A percentile compares a stretch with the other conserved stretches of the same genome.
These are phyloP conservation scores for Autographa gamma DNA, from an alignment of 2,888 invertebrate genomes.

Conservation along the genomic window DNA sequence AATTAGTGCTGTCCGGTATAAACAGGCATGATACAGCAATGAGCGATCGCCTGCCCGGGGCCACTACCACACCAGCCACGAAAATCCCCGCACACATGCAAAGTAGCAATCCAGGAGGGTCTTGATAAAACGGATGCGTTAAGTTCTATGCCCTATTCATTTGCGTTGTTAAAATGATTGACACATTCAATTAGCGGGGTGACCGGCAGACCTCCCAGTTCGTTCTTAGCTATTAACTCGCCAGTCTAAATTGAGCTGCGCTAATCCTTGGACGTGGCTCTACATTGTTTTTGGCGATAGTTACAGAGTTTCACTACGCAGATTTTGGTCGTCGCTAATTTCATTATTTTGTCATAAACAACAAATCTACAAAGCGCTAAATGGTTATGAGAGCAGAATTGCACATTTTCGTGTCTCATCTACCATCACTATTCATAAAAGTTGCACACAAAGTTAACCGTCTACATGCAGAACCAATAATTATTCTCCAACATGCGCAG, in stretches of 20 bases:
- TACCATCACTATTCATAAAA: too few relatives aligned
- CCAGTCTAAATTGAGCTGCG: conserved; percentile 68
- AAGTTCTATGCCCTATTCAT: conserved; percentile 85
- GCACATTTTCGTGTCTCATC: too few relatives aligned
- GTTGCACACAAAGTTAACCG: too few relatives aligned
- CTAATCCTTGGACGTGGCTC: conserved; percentile 24
- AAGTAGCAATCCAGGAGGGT: conserved; percentile 59
- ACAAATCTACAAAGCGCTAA: too few relatives aligned
- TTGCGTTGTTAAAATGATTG: conserved; percentile 94
- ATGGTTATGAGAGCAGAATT: too few relatives aligned
- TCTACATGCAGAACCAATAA: too few relatives aligned
- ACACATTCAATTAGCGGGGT: conserved; percentile 93
- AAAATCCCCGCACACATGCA: conserved; percentile 45
- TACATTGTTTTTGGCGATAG: conserved; percentile 9
- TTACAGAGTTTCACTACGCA: not conserved
- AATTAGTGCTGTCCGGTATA: conserved; percentile 82
- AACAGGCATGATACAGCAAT: conserved; percentile 69
- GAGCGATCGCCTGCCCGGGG: conserved; percentile 81
- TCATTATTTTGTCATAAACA: too few relatives aligned
- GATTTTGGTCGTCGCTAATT: too few relatives aligned
- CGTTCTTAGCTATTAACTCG: conserved; percentile 77
- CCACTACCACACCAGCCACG: conserved; percentile 72
- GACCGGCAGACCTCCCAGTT: conserved; percentile 89
- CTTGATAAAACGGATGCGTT: conserved; percentile 71
- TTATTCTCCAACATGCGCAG: conserved; percentile 13